phyloP scores from a whole-genome alignment of 2,888 invertebrate species.

The Odontothrips loti region DNA sequence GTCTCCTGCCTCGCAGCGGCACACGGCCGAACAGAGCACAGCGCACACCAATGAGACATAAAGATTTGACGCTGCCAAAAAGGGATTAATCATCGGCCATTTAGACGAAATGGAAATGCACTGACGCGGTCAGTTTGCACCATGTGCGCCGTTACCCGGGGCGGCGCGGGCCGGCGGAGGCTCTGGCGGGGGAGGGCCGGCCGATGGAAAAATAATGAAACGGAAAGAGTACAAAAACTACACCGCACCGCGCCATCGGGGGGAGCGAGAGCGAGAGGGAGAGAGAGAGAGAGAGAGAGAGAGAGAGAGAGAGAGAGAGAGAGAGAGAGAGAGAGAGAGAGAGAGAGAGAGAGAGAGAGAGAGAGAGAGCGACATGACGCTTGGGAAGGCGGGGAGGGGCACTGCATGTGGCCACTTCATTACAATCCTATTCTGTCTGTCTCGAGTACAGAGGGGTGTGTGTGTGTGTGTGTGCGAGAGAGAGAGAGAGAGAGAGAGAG shows the following conservation, averaged over 20 bases:
- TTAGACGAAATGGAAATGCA: constrained; percentile 17
- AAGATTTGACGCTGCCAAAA: background rate
- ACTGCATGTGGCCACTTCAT: background rate
- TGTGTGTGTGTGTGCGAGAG: too few relatives aligned
- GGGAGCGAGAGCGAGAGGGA: background rate
- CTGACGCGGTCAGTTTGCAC: background rate
- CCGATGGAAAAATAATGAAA: constrained; percentile 23
- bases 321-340: background rate
- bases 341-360: too few relatives aligned
- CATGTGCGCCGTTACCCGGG: background rate
- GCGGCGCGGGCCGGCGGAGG: background rate
- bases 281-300: background rate
- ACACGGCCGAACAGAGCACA: too few relatives aligned
- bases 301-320: too few relatives aligned
- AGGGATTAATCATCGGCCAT: constrained; percentile 12
- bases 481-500: background rate
- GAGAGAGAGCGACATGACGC: too few relatives aligned
- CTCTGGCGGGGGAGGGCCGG: too few relatives aligned
- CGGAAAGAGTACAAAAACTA: constrained; percentile 16
- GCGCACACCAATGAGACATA: background rate
- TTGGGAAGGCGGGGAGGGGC: background rate
- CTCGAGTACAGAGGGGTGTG: background rate
- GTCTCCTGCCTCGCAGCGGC: too few relatives aligned
- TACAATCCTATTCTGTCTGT: constrained; percentile 20
- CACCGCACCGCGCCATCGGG: background rate